phyloP scores from a whole-genome alignment of 2,113 vertebrate genomes.

The Myodes glareolus region DNA sequence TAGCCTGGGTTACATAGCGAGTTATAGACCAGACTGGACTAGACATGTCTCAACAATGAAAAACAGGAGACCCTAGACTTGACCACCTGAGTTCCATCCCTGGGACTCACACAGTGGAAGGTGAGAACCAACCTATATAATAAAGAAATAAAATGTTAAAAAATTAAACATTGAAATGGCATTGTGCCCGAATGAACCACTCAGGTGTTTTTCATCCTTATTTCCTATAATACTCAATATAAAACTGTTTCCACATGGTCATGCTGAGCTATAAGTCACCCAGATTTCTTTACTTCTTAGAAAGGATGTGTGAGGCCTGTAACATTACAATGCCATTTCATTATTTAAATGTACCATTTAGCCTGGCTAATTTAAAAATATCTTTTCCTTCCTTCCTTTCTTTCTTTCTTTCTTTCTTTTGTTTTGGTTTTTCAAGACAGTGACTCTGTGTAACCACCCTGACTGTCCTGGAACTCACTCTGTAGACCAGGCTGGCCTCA shows the following conservation, averaged over 20 bases:
- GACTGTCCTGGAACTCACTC: too few species aligned
- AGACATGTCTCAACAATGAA: neutral
- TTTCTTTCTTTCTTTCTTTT: too few species aligned
- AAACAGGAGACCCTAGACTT: too few species aligned
- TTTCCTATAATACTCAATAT: neutral
- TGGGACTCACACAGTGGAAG: neutral
- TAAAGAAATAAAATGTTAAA: neutral
- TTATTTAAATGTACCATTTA: neutral
- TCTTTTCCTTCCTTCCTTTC: too few species aligned
- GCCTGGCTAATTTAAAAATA: too few species aligned
- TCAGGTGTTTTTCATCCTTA: neutral
- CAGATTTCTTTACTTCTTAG: neutral
- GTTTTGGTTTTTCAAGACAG: neutral
- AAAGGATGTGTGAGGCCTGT: neutral
- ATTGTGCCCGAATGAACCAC: neutral
- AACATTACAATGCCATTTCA: neutral
- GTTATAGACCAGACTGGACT: neutral
- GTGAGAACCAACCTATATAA: neutral
- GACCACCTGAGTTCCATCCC: neutral
- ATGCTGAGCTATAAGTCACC: neutral
- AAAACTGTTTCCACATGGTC: neutral
- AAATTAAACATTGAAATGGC: neutral
- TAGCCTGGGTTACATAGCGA: neutral
- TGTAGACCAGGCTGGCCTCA: too few species aligned
- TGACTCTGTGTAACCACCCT: neutral